A percentile compares a stretch with the other conserved stretches of the same genome.
Evolutionary conservation across 2,888 invertebrate genomes (phyloP).

Genomic region (Perizoma flavofasciatum): DNA sequence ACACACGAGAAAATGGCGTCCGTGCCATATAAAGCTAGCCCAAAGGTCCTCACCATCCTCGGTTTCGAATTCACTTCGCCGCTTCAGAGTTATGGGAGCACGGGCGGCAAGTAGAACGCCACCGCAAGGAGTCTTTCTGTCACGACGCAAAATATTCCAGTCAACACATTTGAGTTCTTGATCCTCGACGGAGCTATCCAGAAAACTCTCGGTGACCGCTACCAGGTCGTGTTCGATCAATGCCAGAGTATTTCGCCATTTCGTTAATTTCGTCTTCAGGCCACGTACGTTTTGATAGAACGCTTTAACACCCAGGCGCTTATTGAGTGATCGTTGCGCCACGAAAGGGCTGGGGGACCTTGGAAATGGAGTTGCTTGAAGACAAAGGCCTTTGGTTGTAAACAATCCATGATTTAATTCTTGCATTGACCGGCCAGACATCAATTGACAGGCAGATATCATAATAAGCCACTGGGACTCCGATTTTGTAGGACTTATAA

Average conservation of each 20-base stretch:
- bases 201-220: slow-evolving; percentile 3
- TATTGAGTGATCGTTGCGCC: background rate
- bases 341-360: slow-evolving; percentile 11
- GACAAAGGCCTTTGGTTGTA: background rate
- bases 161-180: background rate
- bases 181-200: slow-evolving; percentile 4
- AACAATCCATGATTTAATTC: slow-evolving; percentile 1
- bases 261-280: slow-evolving; percentile 1
- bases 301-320: too few species aligned
- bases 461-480: background rate
- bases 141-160: slow-evolving; percentile 1
- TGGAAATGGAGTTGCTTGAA: too few species aligned
- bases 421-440: slow-evolving; percentile 6
- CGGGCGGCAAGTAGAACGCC: slow-evolving; percentile 1
- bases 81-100: background rate
- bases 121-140: background rate
- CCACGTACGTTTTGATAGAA: slow-evolving; percentile 8
- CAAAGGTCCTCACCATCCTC: slow-evolving; percentile 7
- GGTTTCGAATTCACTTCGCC: slow-evolving; percentile 2
- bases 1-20: slow-evolving; percentile 4
- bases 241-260: background rate
- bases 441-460: slow-evolving; percentile 1
- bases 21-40: slow-evolving; percentile 7
- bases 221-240: slow-evolving; percentile 1
- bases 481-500: background rate